These are phyloP conservation scores for Empis stercorea DNA, from an alignment of 2,888 invertebrate species.

Conservation along the genomic window DNA sequence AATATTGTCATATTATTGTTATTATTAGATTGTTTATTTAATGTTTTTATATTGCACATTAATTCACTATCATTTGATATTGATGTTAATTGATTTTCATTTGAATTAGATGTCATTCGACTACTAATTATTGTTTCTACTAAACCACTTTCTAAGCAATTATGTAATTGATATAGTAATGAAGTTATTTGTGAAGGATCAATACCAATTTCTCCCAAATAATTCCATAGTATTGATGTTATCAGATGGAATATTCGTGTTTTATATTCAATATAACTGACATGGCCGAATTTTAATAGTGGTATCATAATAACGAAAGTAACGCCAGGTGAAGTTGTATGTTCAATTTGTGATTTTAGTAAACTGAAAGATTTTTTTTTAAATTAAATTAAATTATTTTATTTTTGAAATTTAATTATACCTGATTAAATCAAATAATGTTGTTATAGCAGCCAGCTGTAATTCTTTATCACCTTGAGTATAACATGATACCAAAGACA, in stretches of 20 bases:
- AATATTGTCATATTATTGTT: slow-evolving; percentile 16
- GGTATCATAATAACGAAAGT: slow-evolving; percentile 59
- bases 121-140: slow-evolving; percentile 59
- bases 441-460: slow-evolving; percentile 53
- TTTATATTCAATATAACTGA: slow-evolving; percentile 50
- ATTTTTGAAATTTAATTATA: slow-evolving; percentile 10
- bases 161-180: slow-evolving; percentile 64
- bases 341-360: slow-evolving; percentile 35
- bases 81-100: slow-evolving; percentile 7
- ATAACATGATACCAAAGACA: slow-evolving; percentile 55
- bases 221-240: slow-evolving; percentile 58
- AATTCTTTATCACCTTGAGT: slow-evolving; percentile 47
- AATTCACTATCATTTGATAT: slow-evolving; percentile 9
- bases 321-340: slow-evolving; percentile 38
- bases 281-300: slow-evolving; percentile 50
- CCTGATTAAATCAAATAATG: slow-evolving; percentile 58
- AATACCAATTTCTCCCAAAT: slow-evolving; percentile 38
- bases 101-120: slow-evolving; percentile 25
- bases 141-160: slow-evolving; percentile 44
- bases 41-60: slow-evolving; percentile 2
- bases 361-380: slow-evolving; percentile 18
- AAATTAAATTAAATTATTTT: not conserved
- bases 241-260: slow-evolving; percentile 54
- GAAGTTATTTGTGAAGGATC: slow-evolving; percentile 40
- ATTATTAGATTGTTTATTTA: not conserved